phyloP scores from a whole-genome alignment of 2,797 vertebrate species.

The Anas bahamensis region DNA sequence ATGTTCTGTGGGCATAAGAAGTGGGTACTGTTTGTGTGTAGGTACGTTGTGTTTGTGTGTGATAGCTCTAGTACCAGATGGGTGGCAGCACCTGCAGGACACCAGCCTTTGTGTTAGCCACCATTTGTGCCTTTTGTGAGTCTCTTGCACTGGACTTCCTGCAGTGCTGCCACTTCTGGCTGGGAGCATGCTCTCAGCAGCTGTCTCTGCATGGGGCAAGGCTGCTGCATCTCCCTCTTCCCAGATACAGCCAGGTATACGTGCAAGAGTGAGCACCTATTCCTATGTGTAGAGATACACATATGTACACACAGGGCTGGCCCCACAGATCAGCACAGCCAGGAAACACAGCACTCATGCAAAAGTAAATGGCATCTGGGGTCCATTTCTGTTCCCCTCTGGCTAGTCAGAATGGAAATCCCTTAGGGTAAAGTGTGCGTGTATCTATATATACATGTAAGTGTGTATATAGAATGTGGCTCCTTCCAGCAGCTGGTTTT shows the following conservation, averaged over 20 bases:
- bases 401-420: background rate
- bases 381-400: background rate
- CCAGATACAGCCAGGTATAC: background rate
- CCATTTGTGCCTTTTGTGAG: background rate
- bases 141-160: background rate
- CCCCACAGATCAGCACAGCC: background rate
- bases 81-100: background rate
- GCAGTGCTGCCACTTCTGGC: background rate
- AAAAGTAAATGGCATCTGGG: background rate
- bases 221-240: background rate
- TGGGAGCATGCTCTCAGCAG: background rate
- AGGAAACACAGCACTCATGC: background rate
- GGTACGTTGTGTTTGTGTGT: background rate
- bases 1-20: background rate
- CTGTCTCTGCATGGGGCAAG: background rate
- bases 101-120: too few species aligned
- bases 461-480: background rate
- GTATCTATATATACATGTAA: too few species aligned
- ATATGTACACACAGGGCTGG: background rate
- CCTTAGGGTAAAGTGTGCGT: background rate
- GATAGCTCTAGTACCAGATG: background rate
- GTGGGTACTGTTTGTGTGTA: background rate
- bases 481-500: background rate
- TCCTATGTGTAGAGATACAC: background rate
- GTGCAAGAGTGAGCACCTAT: background rate